phyloP scores from a whole-genome alignment of 2,888 invertebrate genomes.

The Ellobium chinense region DNA sequence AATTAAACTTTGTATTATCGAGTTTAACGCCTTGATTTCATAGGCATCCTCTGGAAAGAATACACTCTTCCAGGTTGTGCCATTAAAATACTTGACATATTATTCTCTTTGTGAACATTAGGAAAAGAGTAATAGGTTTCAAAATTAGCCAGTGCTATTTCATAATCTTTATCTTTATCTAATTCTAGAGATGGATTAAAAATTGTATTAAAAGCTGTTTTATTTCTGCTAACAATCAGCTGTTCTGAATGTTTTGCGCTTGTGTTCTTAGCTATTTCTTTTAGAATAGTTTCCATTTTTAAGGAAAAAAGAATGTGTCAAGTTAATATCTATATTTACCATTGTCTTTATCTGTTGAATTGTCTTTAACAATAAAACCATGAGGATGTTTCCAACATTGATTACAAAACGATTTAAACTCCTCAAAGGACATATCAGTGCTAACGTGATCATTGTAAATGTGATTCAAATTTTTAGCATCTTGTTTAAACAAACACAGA shows the following conservation, averaged over 20 bases:
- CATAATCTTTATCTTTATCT: background rate
- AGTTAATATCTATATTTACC: background rate
- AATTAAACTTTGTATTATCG: too few species aligned
- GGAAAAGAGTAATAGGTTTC: constrained; percentile 7
- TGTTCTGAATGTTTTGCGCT: background rate
- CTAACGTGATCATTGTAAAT: constrained; percentile 11
- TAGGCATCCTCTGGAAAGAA: background rate
- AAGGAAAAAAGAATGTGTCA: background rate
- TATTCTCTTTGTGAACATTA: background rate
- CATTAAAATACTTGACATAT: background rate
- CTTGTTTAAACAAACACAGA: background rate
- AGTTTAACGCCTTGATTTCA: background rate
- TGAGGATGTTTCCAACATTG: background rate
- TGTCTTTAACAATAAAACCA: background rate
- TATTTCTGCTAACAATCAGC: background rate
- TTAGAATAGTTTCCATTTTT: background rate
- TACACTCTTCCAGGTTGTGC: background rate
- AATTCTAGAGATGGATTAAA: background rate
- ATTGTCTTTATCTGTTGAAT: background rate
- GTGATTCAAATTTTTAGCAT: background rate
- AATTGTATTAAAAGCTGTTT: background rate
- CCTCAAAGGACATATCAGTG: background rate
- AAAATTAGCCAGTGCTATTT: background rate
- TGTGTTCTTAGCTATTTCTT: background rate
- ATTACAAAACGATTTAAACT: background rate